Percentiles rank a stretch among this genome's conserved stretches.
These are phyloP conservation scores for Apamea crenata DNA, from an alignment of 2,888 invertebrate species.

Conservation along the genomic window DNA sequence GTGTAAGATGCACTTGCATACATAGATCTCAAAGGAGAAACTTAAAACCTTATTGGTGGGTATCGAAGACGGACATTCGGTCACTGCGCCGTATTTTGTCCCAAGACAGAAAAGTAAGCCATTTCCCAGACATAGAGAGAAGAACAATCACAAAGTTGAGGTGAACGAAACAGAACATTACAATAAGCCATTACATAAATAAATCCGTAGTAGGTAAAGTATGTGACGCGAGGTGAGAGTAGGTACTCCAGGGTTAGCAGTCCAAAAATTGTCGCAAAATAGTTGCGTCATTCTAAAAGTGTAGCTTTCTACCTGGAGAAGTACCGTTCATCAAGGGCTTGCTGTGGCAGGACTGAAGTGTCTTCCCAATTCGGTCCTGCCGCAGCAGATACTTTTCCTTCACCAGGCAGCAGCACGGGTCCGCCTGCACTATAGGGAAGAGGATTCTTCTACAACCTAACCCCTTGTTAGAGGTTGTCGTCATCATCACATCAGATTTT, in stretches of 20 bases:
- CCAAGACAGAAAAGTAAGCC: conserved; percentile 7
- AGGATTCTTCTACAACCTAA: conserved; percentile 21
- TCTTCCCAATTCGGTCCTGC: conserved; percentile 29
- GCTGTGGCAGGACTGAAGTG: conserved; percentile 31
- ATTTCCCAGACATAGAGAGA: neutral
- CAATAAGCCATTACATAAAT: conserved; percentile 17
- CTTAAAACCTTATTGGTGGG: neutral
- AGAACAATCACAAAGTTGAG: conserved; percentile 9
- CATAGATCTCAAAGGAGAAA: neutral
- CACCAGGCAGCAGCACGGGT: conserved; percentile 7
- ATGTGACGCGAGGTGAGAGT: neutral
- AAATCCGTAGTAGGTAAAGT: neutral
- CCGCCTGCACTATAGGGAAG: conserved; percentile 13
- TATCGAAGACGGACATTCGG: conserved; percentile 32
- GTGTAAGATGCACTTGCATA: neutral
- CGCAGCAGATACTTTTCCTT: neutral
- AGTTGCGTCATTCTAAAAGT: neutral
- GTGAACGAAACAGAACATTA: neutral
- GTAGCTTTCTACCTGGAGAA: conserved; percentile 36
- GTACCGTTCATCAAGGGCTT: conserved; percentile 22
- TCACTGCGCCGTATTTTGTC: conserved; percentile 38
- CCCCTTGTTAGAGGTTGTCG: neutral
- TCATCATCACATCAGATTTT: neutral
- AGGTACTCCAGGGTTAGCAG: neutral
- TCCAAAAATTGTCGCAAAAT: conserved; percentile 4